Evolutionary conservation across 64 coral and sea anemone genomes (phyloP).

Genomic region (Stichodactyla mertensii): DNA sequence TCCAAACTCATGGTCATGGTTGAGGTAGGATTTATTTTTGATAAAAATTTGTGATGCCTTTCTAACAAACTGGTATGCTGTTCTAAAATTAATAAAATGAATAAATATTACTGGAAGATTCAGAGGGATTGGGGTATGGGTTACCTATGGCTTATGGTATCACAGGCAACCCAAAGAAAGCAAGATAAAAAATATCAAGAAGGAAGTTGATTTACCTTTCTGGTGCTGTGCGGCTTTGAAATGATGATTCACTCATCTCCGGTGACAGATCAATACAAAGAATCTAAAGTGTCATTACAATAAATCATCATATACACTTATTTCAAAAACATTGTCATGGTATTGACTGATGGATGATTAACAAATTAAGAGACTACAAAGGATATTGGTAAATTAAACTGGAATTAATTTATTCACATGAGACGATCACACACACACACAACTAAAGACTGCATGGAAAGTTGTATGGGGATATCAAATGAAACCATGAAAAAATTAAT

Average conservation of each 20-base stretch:
- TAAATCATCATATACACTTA: neutral
- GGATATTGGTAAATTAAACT: no score
- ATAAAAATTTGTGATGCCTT: conserved; percentile 52
- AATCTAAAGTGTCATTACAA: conserved; percentile 24
- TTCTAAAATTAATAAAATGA: neutral
- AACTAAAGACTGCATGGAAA: no score
- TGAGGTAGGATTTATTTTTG: conserved; percentile 59
- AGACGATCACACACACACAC: neutral
- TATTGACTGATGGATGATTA: neutral
- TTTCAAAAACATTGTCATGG: no score
- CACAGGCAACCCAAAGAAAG: no score
- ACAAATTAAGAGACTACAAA: neutral
- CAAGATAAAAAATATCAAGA: no score
- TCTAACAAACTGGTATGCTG: conserved; percentile 52
- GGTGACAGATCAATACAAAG: conserved; percentile 63
- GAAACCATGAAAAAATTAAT: no score
- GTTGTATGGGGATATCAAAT: no score
- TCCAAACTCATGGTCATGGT: conserved; percentile 46
- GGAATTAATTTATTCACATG: no score
- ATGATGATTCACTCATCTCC: conserved; percentile 53
- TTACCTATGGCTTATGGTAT: no score
- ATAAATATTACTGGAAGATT: no score
- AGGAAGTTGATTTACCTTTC: conserved; percentile 7
- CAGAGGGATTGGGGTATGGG: no score
- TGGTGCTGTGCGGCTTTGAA: conserved; percentile 40